A percentile compares a stretch with the other conserved stretches of the same genome.
These are phyloP conservation scores for Drosophila ogumai DNA, from an alignment of 1,140 invertebrate genomes.

Conservation along the genomic window DNA sequence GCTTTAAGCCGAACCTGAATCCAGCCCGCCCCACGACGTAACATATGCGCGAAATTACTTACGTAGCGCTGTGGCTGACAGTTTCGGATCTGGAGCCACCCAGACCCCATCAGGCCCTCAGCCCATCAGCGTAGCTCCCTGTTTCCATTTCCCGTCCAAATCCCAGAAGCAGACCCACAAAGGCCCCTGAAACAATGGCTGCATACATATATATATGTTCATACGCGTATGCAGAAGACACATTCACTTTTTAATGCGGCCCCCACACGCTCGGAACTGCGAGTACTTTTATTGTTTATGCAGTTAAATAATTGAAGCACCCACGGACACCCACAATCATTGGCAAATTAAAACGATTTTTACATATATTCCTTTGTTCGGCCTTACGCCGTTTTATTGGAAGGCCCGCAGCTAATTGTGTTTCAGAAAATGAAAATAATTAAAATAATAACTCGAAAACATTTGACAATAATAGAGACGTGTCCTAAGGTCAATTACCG, in stretches of 20 bases:
- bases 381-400: slow-evolving; percentile 6
- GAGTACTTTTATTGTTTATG: slow-evolving; percentile 44
- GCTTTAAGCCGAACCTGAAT: slow-evolving; percentile 55
- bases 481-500: slow-evolving; percentile 13
- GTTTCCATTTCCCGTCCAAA: slow-evolving; percentile 18
- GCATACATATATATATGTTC: slow-evolving; percentile 16
- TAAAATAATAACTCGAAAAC: slow-evolving; percentile 33
- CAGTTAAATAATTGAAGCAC: slow-evolving; percentile 59
- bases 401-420: slow-evolving; percentile 42
- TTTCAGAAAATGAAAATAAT: slow-evolving; percentile 28
- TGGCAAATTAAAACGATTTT: slow-evolving; percentile 50
- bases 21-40: slow-evolving; percentile 34
- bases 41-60: slow-evolving; percentile 82
- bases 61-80: slow-evolving; percentile 66
- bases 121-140: slow-evolving; percentile 5
- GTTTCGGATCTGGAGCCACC: slow-evolving; percentile 51
- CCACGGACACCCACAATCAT: slow-evolving; percentile 48
- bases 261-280: slow-evolving; percentile 10
- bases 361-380: slow-evolving; percentile 37
- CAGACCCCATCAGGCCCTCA: background rate
- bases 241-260: slow-evolving; percentile 64
- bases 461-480: slow-evolving; percentile 19
- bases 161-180: slow-evolving; percentile 22
- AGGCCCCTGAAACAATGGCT: slow-evolving; percentile 65
- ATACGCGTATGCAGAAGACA: slow-evolving; percentile 51